phyloP scores from a whole-genome alignment of 2,113 vertebrate genomes.

The Phaethornis superciliosus region DNA sequence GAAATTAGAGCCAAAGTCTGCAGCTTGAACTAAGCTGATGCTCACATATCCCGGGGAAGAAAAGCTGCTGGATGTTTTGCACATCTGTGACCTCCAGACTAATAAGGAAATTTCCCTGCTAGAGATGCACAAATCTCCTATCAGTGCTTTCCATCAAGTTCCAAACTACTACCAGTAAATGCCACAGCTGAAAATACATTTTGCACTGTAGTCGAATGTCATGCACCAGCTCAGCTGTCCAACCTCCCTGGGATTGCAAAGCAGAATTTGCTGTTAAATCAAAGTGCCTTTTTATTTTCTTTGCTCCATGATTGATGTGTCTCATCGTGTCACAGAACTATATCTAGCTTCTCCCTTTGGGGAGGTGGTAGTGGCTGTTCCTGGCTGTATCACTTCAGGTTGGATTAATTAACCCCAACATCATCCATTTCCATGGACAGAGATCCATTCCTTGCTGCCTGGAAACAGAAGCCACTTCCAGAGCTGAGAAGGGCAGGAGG shows the following conservation, averaged over 20 bases:
- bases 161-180: not conserved
- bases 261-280: slow-evolving; percentile 11
- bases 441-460: slow-evolving; percentile 50
- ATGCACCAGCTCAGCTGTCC: not conserved
- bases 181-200: not conserved
- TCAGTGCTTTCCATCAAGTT: not conserved
- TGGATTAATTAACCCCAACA: slow-evolving; percentile 61
- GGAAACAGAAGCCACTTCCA: slow-evolving; percentile 28
- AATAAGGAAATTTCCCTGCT: not conserved
- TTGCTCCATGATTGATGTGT: not conserved
- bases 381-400: slow-evolving; percentile 31
- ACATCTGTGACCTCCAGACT: not conserved
- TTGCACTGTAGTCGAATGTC: not conserved
- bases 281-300: slow-evolving; percentile 18
- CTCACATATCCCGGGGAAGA: not conserved
- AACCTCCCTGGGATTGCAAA: not conserved
- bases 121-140: not conserved
- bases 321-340: not conserved
- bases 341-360: not conserved
- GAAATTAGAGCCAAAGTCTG: not conserved
- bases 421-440: slow-evolving; percentile 40
- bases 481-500: not conserved
- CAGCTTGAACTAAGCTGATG: not conserved
- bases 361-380: not conserved
- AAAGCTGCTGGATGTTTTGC: not conserved